Evolutionary conservation across 2,888 invertebrate species (phyloP).

Genomic region (Neoaliturus tenellus): DNA sequence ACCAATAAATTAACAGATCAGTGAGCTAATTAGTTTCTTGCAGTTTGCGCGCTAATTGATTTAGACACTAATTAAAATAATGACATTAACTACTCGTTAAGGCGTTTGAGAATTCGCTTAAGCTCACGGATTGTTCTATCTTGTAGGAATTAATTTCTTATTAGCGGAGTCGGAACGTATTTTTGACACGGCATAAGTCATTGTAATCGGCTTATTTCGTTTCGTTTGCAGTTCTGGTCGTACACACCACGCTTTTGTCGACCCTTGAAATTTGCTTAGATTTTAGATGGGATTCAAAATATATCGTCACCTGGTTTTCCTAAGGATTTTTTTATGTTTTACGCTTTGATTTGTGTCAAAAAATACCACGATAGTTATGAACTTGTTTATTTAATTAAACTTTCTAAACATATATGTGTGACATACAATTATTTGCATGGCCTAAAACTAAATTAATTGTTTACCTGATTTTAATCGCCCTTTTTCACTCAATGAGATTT

Average conservation of each 20-base stretch:
- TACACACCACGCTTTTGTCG: too few relatives aligned
- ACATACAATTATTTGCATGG: too few relatives aligned
- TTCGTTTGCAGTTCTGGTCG: constrained; percentile 3
- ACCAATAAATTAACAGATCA: constrained; percentile 19
- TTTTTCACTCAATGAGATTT: too few relatives aligned
- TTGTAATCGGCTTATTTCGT: constrained; percentile 12
- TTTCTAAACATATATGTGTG: too few relatives aligned
- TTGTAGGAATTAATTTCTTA: background rate
- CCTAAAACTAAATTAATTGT: too few relatives aligned
- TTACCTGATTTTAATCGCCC: too few relatives aligned
- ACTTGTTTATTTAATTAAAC: too few relatives aligned
- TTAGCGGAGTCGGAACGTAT: background rate
- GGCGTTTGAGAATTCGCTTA: background rate
- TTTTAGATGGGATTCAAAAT: too few relatives aligned
- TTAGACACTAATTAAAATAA: constrained; percentile 35
- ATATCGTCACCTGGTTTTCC: too few relatives aligned
- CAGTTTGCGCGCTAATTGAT: constrained; percentile 19
- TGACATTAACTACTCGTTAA: constrained; percentile 4
- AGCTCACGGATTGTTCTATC: background rate
- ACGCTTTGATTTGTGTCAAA: too few relatives aligned
- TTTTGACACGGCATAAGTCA: constrained; percentile 10
- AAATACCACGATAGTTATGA: too few relatives aligned
- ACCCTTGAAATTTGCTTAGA: background rate
- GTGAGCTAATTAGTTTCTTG: constrained; percentile 26
- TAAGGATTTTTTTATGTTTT: too few relatives aligned